Conservation (phyloP, 2,888 invertebrate genomes). For the Syrista parreyssii region DNA sequence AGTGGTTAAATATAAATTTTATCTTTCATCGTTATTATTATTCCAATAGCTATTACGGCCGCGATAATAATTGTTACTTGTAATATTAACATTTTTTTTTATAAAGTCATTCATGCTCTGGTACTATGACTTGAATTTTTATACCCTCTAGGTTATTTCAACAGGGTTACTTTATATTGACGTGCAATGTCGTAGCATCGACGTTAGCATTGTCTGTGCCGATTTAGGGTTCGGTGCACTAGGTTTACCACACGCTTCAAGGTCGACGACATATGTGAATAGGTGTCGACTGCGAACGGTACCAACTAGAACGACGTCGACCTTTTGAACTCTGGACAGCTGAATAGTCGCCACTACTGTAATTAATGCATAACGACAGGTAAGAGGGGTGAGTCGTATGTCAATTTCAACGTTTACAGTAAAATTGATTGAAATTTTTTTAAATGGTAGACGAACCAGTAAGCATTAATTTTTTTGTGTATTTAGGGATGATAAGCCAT, state of each 20-base stretch:
- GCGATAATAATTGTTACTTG: neutral
- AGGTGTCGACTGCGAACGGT: neutral
- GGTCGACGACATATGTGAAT: neutral
- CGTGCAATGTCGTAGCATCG: neutral
- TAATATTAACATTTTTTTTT: too few relatives aligned
- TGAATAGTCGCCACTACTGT: neutral
- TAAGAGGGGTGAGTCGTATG: neutral
- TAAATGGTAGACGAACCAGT: neutral
- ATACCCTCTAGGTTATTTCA: neutral
- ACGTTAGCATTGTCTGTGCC: neutral
- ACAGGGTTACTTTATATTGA: neutral
- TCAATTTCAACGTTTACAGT: neutral
- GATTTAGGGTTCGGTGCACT: neutral
- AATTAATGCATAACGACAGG: neutral
- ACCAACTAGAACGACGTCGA: neutral
- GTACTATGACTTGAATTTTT: neutral
- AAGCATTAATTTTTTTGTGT: neutral
- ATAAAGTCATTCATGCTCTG: neutral
- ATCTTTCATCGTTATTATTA: neutral
- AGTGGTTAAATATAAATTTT: neutral
- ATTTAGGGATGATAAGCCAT: neutral
- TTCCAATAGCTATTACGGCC: neutral
- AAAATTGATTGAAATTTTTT: neutral
- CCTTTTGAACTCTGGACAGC: neutral
- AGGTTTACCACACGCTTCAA: neutral